Conservation (phyloP, 2,113 vertebrate genomes). For the Lontra canadensis region DNA sequence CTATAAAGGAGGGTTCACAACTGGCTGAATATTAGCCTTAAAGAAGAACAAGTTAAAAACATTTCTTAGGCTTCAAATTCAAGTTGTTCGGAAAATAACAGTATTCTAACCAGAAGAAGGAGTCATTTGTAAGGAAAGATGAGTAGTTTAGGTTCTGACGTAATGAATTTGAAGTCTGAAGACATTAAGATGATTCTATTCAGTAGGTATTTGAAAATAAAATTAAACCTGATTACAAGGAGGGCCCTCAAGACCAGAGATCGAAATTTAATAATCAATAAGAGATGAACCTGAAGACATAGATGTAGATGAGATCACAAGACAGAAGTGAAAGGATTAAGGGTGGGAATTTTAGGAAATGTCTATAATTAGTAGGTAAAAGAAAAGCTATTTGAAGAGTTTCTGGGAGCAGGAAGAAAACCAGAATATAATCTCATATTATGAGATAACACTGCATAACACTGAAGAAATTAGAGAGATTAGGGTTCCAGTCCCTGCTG, state of each 20-base stretch:
- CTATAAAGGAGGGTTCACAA: background rate
- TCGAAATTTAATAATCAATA: background rate
- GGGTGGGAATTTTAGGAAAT: background rate
- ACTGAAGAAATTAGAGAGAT: background rate
- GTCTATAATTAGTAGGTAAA: background rate
- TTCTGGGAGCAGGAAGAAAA: background rate
- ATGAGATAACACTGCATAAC: background rate
- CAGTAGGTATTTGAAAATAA: background rate
- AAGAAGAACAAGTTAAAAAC: background rate
- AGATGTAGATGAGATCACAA: background rate
- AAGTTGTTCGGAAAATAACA: background rate
- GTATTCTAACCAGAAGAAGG: background rate
- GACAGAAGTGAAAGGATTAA: background rate
- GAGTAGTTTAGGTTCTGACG: background rate
- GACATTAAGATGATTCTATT: background rate
- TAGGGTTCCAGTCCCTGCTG: accelerated
- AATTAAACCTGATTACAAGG: background rate
- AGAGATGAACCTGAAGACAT: background rate
- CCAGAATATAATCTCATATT: background rate
- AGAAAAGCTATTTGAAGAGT: background rate
- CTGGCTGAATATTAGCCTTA: background rate
- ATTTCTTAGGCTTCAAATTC: background rate
- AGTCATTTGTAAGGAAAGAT: background rate
- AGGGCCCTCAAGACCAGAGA: background rate
- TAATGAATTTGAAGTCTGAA: background rate